Percentiles rank a stretch among this genome's conserved stretches.
These are phyloP conservation scores for Acheta domesticus DNA, from an alignment of 2,888 invertebrate species.

Conservation along the genomic window DNA sequence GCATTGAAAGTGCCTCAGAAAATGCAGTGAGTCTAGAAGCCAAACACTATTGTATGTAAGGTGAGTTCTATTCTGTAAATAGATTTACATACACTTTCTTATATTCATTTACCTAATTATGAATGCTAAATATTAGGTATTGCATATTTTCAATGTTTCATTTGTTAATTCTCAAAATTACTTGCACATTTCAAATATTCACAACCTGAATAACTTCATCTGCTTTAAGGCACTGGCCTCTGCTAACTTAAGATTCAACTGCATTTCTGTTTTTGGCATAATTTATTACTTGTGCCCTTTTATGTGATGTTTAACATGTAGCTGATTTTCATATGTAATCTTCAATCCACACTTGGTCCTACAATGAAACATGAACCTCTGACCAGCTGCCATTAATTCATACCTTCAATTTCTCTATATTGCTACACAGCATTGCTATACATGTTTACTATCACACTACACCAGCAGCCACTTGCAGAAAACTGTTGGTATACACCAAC, in stretches of 20 bases:
- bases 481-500: not conserved
- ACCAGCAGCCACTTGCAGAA: not conserved
- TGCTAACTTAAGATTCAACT: not conserved
- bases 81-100: too few species aligned
- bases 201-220: not conserved
- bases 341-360: not conserved
- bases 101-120: too few species aligned
- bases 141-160: too few species aligned
- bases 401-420: slow-evolving; percentile 2
- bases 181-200: not conserved
- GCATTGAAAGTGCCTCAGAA: not conserved
- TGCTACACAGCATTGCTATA: not conserved
- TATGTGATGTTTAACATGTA: not conserved
- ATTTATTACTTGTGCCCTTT: not conserved
- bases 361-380: slow-evolving; percentile 7
- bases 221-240: not conserved
- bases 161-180: not conserved
- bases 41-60: not conserved
- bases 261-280: not conserved
- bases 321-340: not conserved
- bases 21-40: not conserved
- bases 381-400: not conserved
- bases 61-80: too few species aligned
- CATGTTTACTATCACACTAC: slow-evolving; percentile 9
- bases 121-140: too few species aligned